Conservation (phyloP, 2,888 invertebrate genomes). For the Ametastegia equiseti region DNA sequence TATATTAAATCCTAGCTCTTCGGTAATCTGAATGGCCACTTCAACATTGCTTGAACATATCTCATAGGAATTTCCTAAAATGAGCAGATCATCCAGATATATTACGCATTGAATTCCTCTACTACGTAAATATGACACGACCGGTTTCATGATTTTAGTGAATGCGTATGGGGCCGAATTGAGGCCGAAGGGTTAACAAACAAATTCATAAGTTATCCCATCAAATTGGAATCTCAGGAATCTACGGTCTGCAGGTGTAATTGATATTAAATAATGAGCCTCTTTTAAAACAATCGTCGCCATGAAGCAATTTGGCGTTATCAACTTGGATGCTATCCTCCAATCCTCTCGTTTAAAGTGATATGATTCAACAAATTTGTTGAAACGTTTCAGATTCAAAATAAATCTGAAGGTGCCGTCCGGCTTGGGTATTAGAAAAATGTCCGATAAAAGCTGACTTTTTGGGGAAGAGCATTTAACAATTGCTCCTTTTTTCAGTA, state of each 20-base stretch:
- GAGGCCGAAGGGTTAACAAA: conserved; percentile 58
- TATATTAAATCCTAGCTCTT: conserved; percentile 53
- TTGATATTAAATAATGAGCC: conserved; percentile 31
- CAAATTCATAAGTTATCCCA: conserved; percentile 55
- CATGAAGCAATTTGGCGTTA: conserved; percentile 52
- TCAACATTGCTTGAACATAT: background rate
- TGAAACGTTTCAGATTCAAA: conserved; percentile 44
- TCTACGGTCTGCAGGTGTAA: conserved; percentile 52
- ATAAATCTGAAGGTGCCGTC: conserved; percentile 45
- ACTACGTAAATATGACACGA: conserved; percentile 26
- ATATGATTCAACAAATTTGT: conserved; percentile 6
- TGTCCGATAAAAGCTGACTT: conserved; percentile 48
- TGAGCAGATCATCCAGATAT: conserved; percentile 51
- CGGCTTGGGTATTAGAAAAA: background rate
- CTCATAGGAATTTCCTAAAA: conserved; percentile 47
- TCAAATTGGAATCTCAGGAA: conserved; percentile 57
- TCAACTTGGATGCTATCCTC: conserved; percentile 11
- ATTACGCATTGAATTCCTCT: conserved; percentile 44
- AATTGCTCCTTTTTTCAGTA: conserved; percentile 47
- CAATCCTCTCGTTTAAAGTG: conserved; percentile 50
- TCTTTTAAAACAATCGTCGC: conserved; percentile 52
- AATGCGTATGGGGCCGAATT: conserved; percentile 54
- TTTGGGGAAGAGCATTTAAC: background rate
- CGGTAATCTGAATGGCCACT: conserved; percentile 37
- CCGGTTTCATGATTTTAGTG: conserved; percentile 54